These are phyloP conservation scores for Thera obeliscata DNA, from an alignment of 2,888 invertebrate genomes.

Conservation along the genomic window DNA sequence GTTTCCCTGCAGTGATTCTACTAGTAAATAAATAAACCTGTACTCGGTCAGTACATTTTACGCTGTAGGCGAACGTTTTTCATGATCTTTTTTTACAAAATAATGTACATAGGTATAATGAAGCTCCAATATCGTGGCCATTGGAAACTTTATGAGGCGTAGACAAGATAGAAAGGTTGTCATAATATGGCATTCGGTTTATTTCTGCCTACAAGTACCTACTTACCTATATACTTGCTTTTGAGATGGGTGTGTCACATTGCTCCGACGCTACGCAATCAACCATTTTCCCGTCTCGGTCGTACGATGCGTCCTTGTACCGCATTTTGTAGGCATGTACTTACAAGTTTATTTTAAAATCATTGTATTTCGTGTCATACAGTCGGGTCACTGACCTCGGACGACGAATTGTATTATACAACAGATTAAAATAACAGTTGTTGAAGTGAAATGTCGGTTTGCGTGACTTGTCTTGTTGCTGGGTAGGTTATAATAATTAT, in stretches of 20 bases:
- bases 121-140: too few species aligned
- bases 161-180: not conserved
- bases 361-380: conserved; percentile 9
- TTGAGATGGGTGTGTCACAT: conserved; percentile 32
- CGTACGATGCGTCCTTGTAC: conserved; percentile 30
- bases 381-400: conserved; percentile 28
- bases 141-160: too few species aligned
- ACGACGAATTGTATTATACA: not conserved
- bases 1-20: too few species aligned
- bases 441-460: too few species aligned
- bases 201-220: not conserved
- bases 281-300: conserved; percentile 5
- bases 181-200: conserved; percentile 1
- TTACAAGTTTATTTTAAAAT: conserved; percentile 26
- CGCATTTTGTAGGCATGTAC: conserved; percentile 21
- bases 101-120: too few species aligned
- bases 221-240: not conserved
- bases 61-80: too few species aligned
- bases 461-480: not conserved
- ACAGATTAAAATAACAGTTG: conserved; percentile 1
- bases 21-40: too few species aligned
- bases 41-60: too few species aligned
- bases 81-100: too few species aligned
- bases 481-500: not conserved
- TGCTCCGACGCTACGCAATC: conserved; percentile 29